phyloP scores from a whole-genome alignment of 2,797 vertebrate species.

The Falco cherrug region DNA sequence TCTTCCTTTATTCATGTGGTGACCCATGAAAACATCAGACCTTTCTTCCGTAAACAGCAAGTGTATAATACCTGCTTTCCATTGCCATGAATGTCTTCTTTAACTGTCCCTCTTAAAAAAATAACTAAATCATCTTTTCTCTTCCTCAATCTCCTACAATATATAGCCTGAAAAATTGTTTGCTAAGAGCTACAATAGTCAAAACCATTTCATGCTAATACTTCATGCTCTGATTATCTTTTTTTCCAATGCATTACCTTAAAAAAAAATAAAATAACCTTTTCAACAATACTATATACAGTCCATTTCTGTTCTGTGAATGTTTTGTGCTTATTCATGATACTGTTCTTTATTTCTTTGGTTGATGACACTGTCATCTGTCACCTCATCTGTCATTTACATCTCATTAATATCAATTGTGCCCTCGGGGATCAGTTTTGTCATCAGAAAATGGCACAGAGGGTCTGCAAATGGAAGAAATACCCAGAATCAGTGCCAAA shows the following conservation, averaged over 20 bases:
- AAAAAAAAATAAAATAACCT: neutral
- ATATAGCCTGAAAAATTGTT: neutral
- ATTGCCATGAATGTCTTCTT: neutral
- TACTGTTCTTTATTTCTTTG: conserved; percentile 18
- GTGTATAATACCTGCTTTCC: conserved; percentile 3
- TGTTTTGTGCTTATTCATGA: conserved; percentile 46
- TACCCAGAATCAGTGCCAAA: conserved; percentile 22
- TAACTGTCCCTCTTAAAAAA: conserved; percentile 37
- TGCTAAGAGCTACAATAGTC: conserved; percentile 20
- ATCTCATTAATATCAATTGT: conserved; percentile 58
- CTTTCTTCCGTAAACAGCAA: neutral
- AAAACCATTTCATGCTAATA: conserved; percentile 49
- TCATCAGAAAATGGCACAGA: conserved; percentile 46
- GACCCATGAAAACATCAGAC: conserved; percentile 37
- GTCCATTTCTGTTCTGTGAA: conserved; percentile 11
- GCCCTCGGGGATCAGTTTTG: conserved; percentile 43
- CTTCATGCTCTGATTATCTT: conserved; percentile 61
- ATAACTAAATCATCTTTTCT: conserved; percentile 33
- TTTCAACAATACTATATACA: neutral
- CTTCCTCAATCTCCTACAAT: neutral
- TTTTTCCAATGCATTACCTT: conserved; percentile 50
- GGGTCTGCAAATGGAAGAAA: conserved; percentile 31
- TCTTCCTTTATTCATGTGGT: conserved; percentile 32
- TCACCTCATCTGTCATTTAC: conserved; percentile 65
- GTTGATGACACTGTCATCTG: conserved; percentile 54